Base-by-base conservation (phyloP, 2,797 vertebrate genomes). In the Echeneis naucrates region DNA sequence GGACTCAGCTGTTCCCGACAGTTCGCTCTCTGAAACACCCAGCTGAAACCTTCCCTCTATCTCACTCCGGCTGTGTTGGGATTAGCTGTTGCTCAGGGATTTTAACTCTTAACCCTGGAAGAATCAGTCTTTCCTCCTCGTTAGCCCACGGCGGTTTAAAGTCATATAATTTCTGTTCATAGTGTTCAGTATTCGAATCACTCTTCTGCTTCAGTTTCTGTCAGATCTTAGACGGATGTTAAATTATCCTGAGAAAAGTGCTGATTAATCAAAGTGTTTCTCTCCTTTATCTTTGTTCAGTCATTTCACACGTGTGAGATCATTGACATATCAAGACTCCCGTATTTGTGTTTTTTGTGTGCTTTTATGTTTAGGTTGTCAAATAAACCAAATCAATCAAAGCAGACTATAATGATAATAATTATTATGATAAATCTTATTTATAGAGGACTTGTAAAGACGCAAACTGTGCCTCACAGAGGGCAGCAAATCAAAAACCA, bases 1-100 rank as follows among this genome's bases (percentile, higher is more conserved):
- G 47, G 21, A 16, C 57, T 74, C 38, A 83, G 58, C 24, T 48
- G 4, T 59, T 66, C 62, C 44, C 52, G 62, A 71, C 63, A 65
- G 64, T 21, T 19, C 27, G 16, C 13, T 21, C 24, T 62, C 14
- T 59, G 21, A 71, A 82, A 77, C 66, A 0, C 59, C 80, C 68
- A 64, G 72, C 44, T 58, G 63, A 64, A 59, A 38, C 44, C 21
- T 40, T 40, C 40, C 19, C 27, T 3, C 44, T n/a, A 12, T 57
- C 50, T 71, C 40, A 21, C 26, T 52, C 69, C 64, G 58, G 58
- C 44, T 72, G 21, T 45, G 58, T 38, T 13, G 9, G 32, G n/a
- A 40, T 45, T 12, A 45, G 50, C 40, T 33, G 16, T 53, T 30
- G 8, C n/a, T 3, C 32, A 11, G 27, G 30, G 32, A 12, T 75